phyloP scores from a whole-genome alignment of 2,888 invertebrate genomes.

The Psococerastis gibbosa region DNA sequence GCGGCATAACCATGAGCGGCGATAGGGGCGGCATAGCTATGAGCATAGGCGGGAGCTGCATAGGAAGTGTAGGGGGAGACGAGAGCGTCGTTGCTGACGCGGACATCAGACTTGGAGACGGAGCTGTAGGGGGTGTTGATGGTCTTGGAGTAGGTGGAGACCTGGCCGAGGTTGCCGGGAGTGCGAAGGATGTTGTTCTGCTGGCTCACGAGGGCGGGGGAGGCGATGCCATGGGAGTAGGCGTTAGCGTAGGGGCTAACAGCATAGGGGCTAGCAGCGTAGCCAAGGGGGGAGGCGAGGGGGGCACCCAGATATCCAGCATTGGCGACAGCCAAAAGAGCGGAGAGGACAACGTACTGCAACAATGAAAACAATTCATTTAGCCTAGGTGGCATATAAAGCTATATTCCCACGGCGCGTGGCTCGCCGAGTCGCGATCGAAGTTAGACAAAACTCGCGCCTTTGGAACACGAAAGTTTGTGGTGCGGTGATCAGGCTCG shows the following conservation, averaged over 20 bases:
- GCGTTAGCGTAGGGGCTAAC: constrained; percentile 29
- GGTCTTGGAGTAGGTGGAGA: constrained; percentile 18
- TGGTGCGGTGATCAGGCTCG: too few species aligned
- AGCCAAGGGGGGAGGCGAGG: constrained; percentile 43
- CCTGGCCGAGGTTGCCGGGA: constrained; percentile 17
- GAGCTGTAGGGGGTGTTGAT: constrained; percentile 18
- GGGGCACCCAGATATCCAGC: constrained; percentile 21
- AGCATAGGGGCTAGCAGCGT: constrained; percentile 37
- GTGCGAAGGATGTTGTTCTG: constrained; percentile 17
- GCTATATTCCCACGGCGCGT: too few species aligned
- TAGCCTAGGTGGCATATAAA: constrained; percentile 16
- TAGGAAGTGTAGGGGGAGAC: constrained; percentile 17
- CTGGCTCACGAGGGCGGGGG: constrained; percentile 17
- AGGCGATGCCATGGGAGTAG: constrained; percentile 13
- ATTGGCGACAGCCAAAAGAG: constrained; percentile 21
- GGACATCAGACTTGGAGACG: constrained; percentile 18
- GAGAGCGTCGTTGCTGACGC: constrained; percentile 18
- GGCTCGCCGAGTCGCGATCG: too few species aligned
- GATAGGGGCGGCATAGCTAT: constrained; percentile 13
- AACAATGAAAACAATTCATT: too few species aligned
- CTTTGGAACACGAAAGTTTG: too few species aligned
- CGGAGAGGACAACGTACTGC: constrained; percentile 21
- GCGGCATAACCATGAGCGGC: constrained; percentile 14
- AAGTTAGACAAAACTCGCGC: too few species aligned
- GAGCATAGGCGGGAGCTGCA: constrained; percentile 13